Evolutionary conservation across 2,888 invertebrate species (phyloP), one percentile per base, ranked within the genome.

Genomic region (Leucozona laternaria): DNA sequence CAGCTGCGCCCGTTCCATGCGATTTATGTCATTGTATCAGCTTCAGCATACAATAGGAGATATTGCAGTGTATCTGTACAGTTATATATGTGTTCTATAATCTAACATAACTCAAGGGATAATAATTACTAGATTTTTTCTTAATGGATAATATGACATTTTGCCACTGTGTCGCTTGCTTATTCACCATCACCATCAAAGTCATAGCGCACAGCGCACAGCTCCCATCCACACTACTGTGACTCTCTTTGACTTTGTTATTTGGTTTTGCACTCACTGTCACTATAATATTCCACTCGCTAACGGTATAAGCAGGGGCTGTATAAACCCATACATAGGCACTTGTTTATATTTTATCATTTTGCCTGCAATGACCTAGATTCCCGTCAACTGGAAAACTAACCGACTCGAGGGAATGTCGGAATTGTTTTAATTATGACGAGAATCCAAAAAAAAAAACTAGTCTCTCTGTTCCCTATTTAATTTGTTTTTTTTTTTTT

Each of bases 381-480:
- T 83, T 83, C 62, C n/a, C 28, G 10, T 79, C 62, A 75, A 70
- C 83, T 79, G 78, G 64, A 79, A 83, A 83, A 73, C 82, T 68
- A 78, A 73, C 72, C 82, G 62, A 73, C 82, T 68, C 68, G 66
- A 83, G 78, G 78, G 82, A 83, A 79, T 71, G 72, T 75, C 70
- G 75, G 70, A 79, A 83, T 79, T 79, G 83, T 75, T 79, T 83
- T 83, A 83, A 83, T 83, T 75, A 79, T 58, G 72, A 60, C 66
- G 50, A 55, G 20, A 25, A 20, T 5, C 28, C 17, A n/a, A 50
- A 6, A 50, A 22, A 55, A 58, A 57, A 57, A 17, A 45, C 8
- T 13, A 50, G 20, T 40, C 17, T 28, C 13, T 28, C 15, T 45
- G 20, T 17, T 17, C 45, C 11, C 40, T 11, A 10, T 31, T 81